Percentiles rank a stretch among this genome's conserved stretches.
These are phyloP conservation scores for Mactromeris polynyma DNA, from an alignment of 2,888 invertebrate genomes.

Conservation along the genomic window DNA sequence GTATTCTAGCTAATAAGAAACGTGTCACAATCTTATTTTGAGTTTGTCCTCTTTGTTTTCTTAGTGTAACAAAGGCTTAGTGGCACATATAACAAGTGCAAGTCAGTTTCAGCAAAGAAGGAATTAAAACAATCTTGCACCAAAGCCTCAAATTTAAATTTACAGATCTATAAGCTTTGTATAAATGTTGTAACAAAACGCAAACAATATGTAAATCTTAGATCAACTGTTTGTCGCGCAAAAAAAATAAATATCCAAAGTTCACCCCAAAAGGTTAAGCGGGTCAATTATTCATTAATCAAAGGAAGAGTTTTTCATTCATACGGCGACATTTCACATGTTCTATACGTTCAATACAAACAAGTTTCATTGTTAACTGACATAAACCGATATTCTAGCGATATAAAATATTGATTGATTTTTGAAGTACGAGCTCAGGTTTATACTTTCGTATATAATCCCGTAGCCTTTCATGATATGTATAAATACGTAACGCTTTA, in stretches of 20 bases:
- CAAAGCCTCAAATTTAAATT: too few relatives aligned
- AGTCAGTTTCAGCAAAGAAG: too few relatives aligned
- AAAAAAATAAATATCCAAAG: neutral
- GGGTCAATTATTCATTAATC: neutral
- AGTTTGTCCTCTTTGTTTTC: too few relatives aligned
- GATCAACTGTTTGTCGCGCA: neutral
- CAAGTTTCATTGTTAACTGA: conserved; percentile 1
- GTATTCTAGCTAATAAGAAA: too few relatives aligned
- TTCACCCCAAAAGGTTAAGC: neutral
- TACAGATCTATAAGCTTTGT: too few relatives aligned
- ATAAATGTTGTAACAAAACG: too few relatives aligned
- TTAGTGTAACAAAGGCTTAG: too few relatives aligned
- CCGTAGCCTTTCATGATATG: conserved; percentile 14
- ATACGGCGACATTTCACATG: conserved; percentile 5
- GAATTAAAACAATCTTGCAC: too few relatives aligned
- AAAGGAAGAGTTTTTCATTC: neutral
- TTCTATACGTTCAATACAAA: neutral
- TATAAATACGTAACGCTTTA: neutral
- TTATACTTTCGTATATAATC: conserved; percentile 40
- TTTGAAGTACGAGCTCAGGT: conserved; percentile 16
- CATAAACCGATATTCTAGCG: neutral
- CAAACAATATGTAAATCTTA: too few relatives aligned
- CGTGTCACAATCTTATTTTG: too few relatives aligned
- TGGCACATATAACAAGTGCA: too few relatives aligned
- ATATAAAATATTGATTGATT: conserved; percentile 33